Conservation (phyloP, 2,113 vertebrate species). For the Balaenoptera acutorostrata region DNA sequence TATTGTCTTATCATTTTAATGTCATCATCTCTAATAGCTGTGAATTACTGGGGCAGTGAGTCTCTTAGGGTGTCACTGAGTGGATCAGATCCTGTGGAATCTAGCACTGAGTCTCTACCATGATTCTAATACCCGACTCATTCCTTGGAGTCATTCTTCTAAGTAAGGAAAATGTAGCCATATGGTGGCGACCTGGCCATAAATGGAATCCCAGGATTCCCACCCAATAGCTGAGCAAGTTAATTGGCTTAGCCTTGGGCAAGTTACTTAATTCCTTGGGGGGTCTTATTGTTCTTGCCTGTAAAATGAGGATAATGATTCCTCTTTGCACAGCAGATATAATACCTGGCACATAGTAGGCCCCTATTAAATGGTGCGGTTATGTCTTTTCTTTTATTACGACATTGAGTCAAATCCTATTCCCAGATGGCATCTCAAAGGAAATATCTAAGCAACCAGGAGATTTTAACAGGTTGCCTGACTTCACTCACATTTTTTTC, state of each 20-base stretch:
- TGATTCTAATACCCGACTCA: background rate
- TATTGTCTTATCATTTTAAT: background rate
- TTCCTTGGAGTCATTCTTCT: background rate
- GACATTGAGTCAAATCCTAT: background rate
- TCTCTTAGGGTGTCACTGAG: background rate
- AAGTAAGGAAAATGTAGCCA: background rate
- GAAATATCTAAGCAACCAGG: background rate
- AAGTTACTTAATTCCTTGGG: background rate
- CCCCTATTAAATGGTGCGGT: background rate
- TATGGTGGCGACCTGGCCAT: background rate
- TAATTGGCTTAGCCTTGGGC: background rate
- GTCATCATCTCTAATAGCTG: background rate
- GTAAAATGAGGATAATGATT: background rate
- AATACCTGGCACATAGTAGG: background rate
- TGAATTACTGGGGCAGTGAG: background rate
- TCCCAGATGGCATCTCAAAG: background rate
- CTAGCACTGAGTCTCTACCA: background rate
- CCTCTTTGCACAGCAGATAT: background rate
- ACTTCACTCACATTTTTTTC: background rate
- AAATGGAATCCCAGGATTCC: background rate
- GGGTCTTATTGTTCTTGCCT: background rate
- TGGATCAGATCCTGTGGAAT: background rate
- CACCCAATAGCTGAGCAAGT: background rate
- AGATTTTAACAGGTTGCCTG: background rate
- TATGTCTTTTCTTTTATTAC: background rate